Base-by-base conservation (phyloP, 1,140 invertebrate species). In the Drosophila equinoxialis region DNA sequence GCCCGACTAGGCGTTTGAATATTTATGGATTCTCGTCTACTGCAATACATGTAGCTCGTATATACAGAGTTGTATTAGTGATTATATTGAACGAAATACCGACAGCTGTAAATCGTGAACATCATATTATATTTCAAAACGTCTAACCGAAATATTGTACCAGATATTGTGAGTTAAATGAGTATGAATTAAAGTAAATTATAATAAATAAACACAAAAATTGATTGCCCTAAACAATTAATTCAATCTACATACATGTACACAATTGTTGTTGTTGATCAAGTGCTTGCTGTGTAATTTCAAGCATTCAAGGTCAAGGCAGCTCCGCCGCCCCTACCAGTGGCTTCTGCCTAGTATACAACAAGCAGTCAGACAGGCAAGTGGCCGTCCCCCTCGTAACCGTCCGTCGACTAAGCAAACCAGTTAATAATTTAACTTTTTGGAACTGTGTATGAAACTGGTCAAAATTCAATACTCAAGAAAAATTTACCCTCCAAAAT, bases 231-330 rank as follows among this genome's bases (percentile, higher is more conserved):
- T 39, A 55, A 63, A 70, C 67, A 69, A 76, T 76, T 76, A 76
- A 69, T 26, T 42, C 41, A 65, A 66, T 76, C 72, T 59, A 76
- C 73, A 83, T 35, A 37, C 11, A 39, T 39, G 76, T 78, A 51
- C 45, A 51, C 45, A 23, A 51, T 23, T 17, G 8, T 51, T 1
- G 45, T 51, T 5, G 45, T 51, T 17, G 45, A 51, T 23, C 17
- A 51, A 51, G 45, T 51, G 45, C 45, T 48, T 62, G 64, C 63
- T 78, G 72, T 71, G 64, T 68, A 70, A 72, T 68, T 71, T 70
- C 39, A 87, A 86, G 79, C 79, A 86, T 79, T 83, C 83, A 86
- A 86, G 83, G 83, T 87, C 83, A 86, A 86, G 83, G 61, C 65
- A 71, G 20, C 66, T 37, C 10, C 45, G 20, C 45, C 17, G 20